Evolutionary conservation across 2,113 vertebrate genomes (phyloP).

Genomic region (Dinomys branickii): DNA sequence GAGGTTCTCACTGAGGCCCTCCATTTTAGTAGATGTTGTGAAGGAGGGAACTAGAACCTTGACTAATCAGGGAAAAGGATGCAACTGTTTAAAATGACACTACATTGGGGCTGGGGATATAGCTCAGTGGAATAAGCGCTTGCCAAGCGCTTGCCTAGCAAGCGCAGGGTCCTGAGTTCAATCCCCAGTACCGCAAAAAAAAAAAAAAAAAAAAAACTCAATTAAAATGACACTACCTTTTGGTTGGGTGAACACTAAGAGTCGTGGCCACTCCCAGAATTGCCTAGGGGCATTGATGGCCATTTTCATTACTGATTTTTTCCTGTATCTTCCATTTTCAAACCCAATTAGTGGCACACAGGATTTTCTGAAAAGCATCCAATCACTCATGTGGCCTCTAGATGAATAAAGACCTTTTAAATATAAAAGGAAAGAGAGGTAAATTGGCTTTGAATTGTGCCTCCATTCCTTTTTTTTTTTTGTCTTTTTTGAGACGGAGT

Average conservation of each 20-base stretch:
- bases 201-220: no score
- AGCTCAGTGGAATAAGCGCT: no score
- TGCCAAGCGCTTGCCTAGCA: no score
- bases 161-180: no score
- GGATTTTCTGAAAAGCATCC: neutral
- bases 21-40: neutral
- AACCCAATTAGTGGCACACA: neutral
- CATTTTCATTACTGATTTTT: neutral
- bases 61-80: neutral
- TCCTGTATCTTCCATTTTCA: neutral
- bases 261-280: neutral
- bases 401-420: slow-evolving; percentile 72
- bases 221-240: neutral
- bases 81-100: neutral
- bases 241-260: neutral
- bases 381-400: slow-evolving; percentile 63
- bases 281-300: neutral
- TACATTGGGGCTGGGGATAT: no score
- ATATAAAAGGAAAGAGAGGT: slow-evolving; percentile 59
- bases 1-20: neutral
- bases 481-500: no score
- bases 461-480: neutral
- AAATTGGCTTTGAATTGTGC: slow-evolving; percentile 58
- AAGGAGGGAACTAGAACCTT: neutral
- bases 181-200: no score